A percentile compares a stretch with the other conserved stretches of the same genome.
These are phyloP conservation scores for Aspidiotus destructor DNA, from an alignment of 2,888 invertebrate genomes.

Conservation along the genomic window DNA sequence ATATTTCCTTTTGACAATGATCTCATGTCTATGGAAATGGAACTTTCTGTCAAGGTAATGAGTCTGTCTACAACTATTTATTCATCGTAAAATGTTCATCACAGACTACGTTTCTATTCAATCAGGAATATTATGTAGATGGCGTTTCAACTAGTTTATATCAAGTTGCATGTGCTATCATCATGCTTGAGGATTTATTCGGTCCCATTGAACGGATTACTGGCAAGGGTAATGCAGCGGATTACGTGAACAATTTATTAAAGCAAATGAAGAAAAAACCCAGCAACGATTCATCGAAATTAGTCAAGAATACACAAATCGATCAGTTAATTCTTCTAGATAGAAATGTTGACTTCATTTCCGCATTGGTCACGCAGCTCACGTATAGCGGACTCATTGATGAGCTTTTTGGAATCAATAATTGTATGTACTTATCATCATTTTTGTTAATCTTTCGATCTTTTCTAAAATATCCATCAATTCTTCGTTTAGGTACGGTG, in stretches of 20 bases:
- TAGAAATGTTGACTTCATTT: constrained; percentile 80
- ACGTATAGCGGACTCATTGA: constrained; percentile 97
- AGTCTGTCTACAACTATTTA: not conserved
- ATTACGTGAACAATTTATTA: constrained; percentile 80
- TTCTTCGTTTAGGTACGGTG: constrained; percentile 52
- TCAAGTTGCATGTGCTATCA: constrained; percentile 76
- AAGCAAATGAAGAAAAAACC: constrained; percentile 59
- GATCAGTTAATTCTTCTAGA: constrained; percentile 86
- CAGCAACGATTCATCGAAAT: constrained; percentile 41
- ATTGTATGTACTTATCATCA: constrained; percentile 44
- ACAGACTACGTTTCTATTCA: not conserved
- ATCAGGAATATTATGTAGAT: constrained; percentile 69
- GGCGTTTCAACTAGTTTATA: constrained; percentile 81
- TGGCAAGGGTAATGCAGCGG: constrained; percentile 80
- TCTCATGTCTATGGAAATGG: constrained; percentile 82
- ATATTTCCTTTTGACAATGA: constrained; percentile 87
- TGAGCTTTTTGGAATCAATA: constrained; percentile 81
- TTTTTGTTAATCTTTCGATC: constrained; percentile 5
- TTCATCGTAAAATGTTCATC: not conserved
- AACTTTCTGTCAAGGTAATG: constrained; percentile 57
- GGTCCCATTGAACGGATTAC: constrained; percentile 81
- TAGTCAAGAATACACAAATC: constrained; percentile 54
- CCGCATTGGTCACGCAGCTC: constrained; percentile 84
- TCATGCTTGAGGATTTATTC: constrained; percentile 74
- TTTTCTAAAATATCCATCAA: not conserved